Evolutionary conservation across 64 coral and sea anemone genomes (phyloP).

Genomic region (Pocillopora damicornis): DNA sequence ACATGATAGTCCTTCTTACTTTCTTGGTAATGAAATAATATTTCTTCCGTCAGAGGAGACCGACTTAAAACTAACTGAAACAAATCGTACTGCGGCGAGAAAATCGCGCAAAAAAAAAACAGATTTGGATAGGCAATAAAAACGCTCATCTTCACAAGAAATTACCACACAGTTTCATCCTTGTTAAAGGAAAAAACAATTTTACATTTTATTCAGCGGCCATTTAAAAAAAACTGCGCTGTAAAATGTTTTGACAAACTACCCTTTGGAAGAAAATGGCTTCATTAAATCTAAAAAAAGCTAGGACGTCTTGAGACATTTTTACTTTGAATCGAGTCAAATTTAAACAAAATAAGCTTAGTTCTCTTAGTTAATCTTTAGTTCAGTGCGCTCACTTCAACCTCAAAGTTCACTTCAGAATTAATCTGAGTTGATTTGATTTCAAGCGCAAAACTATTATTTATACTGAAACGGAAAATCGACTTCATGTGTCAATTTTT

Average conservation of each 20-base stretch:
- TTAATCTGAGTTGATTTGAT: background rate
- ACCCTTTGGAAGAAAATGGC: background rate
- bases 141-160: background rate
- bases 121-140: background rate
- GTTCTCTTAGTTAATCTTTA: too few relatives aligned
- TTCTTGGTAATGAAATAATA: background rate
- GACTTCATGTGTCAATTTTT: constrained; percentile 6
- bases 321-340: background rate
- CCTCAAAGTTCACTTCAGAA: background rate
- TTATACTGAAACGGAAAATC: background rate
- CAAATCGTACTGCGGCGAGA: background rate
- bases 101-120: background rate
- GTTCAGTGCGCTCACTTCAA: background rate
- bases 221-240: background rate
- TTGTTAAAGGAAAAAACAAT: too few relatives aligned
- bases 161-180: background rate
- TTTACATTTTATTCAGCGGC: too few relatives aligned
- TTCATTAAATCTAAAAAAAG: background rate
- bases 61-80: background rate
- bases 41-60: background rate
- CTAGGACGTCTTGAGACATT: background rate
- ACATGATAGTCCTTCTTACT: background rate
- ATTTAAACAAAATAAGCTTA: too few relatives aligned
- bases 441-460: background rate
- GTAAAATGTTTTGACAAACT: background rate